Base-by-base conservation (phyloP, 2,113 vertebrate species). In the Turdus rufiventris region DNA sequence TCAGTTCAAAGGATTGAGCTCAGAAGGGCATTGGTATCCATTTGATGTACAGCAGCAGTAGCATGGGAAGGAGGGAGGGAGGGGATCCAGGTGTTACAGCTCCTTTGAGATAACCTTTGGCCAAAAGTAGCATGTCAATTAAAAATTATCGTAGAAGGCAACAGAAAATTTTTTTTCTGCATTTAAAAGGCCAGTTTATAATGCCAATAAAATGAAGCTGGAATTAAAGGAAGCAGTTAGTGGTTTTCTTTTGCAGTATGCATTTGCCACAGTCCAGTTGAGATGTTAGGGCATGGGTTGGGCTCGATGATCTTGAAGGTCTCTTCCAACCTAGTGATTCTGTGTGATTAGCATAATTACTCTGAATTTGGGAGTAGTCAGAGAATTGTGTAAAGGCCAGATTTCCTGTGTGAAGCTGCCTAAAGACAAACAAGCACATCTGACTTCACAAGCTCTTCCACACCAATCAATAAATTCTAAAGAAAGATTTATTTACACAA, bases 401-500 rank as follows among this genome's bases (percentile, higher is more conserved):
- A 51, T 24, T 73, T 70, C n/a, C 34, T 75, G 13, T 3, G 1
- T 43, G 56, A 73, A 79, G 40, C 38, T 79, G 43, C 42, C 51
- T 85, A 47, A 88, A 88, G 50, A 87, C 36, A 67, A 84, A 82
- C 65, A 80, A 28, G 5, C 14, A 15, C 3, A 1, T 83, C 82
- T 79, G 29, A 70, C 38, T 95, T 85, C 34, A 58, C 3, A 3
- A 75, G 19, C 33, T 88, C 54, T 89, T 94, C 63, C 29, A 89
- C 56, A 71, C 40, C 28, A 42, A 94, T 95, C 75, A 88, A 86
- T 96, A 96, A 74, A 85, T 79, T 91, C 63, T 78, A 78, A 74
- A 96, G 81, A 93, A 90, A 83, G 60, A 84, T 89, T 85, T 88
- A 80, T 85, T 85, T 85, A 48, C 28, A 36, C 6, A 60, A 33